Base-by-base conservation (phyloP, 2,797 vertebrate species). In the Heteromormyrus szaboi region DNA sequence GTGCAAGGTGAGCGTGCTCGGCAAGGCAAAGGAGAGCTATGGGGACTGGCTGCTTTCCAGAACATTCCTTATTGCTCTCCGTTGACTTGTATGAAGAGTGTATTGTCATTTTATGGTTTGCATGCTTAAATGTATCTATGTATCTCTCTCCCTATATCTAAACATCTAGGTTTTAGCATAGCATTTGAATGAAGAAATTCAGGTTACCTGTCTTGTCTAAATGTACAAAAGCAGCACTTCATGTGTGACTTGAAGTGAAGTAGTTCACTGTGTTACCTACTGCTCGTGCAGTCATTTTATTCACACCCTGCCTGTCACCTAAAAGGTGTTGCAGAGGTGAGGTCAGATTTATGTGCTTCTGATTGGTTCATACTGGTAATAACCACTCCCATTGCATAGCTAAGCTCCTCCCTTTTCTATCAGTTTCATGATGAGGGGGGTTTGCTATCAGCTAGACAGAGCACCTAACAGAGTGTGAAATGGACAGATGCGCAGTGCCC, bases 1-100 rank as follows among this genome's bases (percentile, higher is more conserved):
- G 95, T 97, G 0, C 96, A 96, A 95, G 96, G 96, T 96, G 90
- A 94, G 92, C 5, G 5, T 14, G 44, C 87, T 0, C 2, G 1
- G 25, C 46, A 29, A 85, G 33, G 17, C 19, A 3, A 19, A 17
- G 7, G 17, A n/a, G 17, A n/a, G 72, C 17, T 3, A 44, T 6
- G 11, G 19, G 50, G 11, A 53, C 25, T 54, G 25, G 14, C 25
- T n/a, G 51, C 6, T 37, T 56, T 86, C 85, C 14, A 9, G 25
- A 41, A 19, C 11, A 41, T 41, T 53, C 51, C 29, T 53, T 19
- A 29, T 17, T 53, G 7, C 29, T 9, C 29, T 54, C 51, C 4
- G 0, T 50, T 50, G 19, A 46, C 41, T 29, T 29, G 1, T 51
- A 11, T 12, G 46, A 51, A n/a, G 6, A 12, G 81, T 46, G 8